Conservation (phyloP, 2,113 vertebrate species). For the Chaetorhynchus papuensis region DNA sequence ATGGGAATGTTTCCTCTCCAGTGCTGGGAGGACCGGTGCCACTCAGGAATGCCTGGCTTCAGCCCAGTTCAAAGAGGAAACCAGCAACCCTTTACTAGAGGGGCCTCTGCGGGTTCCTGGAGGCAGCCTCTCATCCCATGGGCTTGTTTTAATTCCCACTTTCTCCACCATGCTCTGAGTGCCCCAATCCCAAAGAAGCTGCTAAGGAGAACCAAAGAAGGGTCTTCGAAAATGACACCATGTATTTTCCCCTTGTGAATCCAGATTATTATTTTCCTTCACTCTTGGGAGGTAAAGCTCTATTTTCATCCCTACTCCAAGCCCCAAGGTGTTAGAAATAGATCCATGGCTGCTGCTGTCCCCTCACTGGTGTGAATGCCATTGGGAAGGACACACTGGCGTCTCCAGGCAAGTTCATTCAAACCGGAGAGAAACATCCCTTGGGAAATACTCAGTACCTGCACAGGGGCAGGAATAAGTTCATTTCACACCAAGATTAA, state of each 20-base stretch:
- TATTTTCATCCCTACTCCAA: neutral
- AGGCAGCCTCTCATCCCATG: neutral
- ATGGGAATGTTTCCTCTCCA: slow-evolving; percentile 27
- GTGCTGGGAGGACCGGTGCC: slow-evolving; percentile 20
- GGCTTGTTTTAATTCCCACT: neutral
- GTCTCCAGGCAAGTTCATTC: neutral
- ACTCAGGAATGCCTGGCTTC: slow-evolving; percentile 30
- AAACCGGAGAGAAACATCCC: neutral
- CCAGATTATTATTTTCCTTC: neutral
- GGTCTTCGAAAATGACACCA: neutral
- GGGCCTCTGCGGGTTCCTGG: neutral
- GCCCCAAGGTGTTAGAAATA: neutral
- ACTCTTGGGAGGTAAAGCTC: neutral
- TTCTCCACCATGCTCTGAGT: neutral
- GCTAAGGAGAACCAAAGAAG: neutral
- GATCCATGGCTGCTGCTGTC: neutral
- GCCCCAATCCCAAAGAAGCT: neutral
- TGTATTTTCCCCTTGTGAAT: accelerated
- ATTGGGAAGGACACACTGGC: neutral
- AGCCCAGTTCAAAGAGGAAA: slow-evolving; percentile 33
- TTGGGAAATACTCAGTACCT: neutral
- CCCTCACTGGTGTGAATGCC: neutral
- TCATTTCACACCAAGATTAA: slow-evolving; percentile 21
- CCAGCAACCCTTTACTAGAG: neutral
- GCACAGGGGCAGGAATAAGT: neutral